Conservation (phyloP, 2,888 invertebrate species). For the Nasonia oneida region DNA sequence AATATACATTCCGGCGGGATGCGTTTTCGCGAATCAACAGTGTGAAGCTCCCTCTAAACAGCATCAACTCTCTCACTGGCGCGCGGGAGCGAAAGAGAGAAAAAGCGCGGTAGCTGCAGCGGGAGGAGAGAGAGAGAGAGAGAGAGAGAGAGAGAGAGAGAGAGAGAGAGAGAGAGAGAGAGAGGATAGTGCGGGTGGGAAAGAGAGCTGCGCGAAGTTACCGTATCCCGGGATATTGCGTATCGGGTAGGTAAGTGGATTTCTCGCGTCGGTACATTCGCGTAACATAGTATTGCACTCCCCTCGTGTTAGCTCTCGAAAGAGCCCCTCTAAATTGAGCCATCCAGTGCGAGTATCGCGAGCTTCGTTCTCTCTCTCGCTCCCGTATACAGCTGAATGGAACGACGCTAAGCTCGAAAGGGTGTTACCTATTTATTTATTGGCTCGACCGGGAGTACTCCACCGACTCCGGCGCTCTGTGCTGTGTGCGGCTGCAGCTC, state of each 20-base stretch:
- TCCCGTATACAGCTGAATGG: conserved; percentile 32
- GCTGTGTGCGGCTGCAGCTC: conserved; percentile 29
- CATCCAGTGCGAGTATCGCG: conserved; percentile 64
- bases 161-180: too few relatives aligned
- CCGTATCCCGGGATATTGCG: conserved; percentile 60
- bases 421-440: conserved; percentile 69
- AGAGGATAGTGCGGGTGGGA: conserved; percentile 15
- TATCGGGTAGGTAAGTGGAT: conserved; percentile 73
- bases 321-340: conserved; percentile 73
- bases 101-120: neutral
- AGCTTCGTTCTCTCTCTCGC: conserved; percentile 28
- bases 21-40: conserved; percentile 31
- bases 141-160: too few relatives aligned
- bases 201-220: conserved; percentile 50
- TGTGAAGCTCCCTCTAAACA: conserved; percentile 35
- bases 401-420: conserved; percentile 65
- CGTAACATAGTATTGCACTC: conserved; percentile 75
- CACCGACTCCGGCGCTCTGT: neutral
- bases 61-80: neutral
- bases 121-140: conserved; percentile 2
- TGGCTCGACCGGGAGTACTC: conserved; percentile 64
- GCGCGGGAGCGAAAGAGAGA: neutral
- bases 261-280: conserved; percentile 74
- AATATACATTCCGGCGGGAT: neutral
- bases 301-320: conserved; percentile 72